Evolutionary conservation across 2,113 vertebrate genomes (phyloP).

Genomic region (Pseudopodoces humilis): DNA sequence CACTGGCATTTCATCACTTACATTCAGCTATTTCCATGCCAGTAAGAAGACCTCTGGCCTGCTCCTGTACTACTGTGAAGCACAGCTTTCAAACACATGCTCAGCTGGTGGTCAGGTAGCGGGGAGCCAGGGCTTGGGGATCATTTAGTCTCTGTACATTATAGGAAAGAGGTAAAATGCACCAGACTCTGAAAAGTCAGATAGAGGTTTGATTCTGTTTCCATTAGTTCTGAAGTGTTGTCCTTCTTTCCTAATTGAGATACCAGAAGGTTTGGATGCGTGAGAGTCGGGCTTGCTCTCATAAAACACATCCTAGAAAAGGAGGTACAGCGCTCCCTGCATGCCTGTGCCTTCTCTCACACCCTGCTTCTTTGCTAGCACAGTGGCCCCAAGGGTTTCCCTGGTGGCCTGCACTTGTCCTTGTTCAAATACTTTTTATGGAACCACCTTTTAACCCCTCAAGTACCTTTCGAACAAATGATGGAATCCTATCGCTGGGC

Average conservation of each 20-base stretch:
- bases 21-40: not conserved
- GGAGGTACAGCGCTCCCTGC: rapidly evolving
- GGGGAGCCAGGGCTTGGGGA: rapidly evolving
- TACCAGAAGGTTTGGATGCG: not conserved
- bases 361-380: not conserved
- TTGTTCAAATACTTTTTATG: not conserved
- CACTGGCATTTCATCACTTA: not conserved
- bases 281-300: not conserved
- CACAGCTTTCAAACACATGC: not conserved
- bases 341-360: not conserved
- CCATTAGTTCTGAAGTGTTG: not conserved
- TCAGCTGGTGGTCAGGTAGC: rapidly evolving
- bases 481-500: not conserved
- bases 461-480: not conserved
- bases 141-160: not conserved
- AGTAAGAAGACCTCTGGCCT: not conserved
- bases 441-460: not conserved
- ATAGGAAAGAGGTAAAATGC: not conserved
- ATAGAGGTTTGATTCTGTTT: not conserved
- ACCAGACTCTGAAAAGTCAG: not conserved
- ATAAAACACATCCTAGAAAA: not conserved
- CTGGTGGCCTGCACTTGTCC: not conserved
- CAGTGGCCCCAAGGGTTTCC: not conserved
- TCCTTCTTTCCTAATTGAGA: not conserved
- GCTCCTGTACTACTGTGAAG: not conserved